A percentile compares a stretch with the other conserved stretches of the same genome.
These are phyloP conservation scores for Eidolon dupreanum DNA, from an alignment of 2,797 vertebrate genomes.

Conservation along the genomic window DNA sequence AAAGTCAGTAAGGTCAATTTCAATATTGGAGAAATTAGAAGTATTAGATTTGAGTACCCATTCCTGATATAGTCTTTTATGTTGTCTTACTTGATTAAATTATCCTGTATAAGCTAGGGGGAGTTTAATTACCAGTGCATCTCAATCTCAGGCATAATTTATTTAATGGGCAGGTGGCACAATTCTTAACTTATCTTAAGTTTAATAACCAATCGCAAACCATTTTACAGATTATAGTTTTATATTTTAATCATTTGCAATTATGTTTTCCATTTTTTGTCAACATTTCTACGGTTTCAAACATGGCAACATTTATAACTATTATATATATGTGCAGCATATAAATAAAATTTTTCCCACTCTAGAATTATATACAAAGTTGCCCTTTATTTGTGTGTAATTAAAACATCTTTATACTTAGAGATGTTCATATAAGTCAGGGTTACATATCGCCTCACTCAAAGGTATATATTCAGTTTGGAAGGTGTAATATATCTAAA, in stretches of 20 bases:
- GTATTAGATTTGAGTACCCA: background rate
- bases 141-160: background rate
- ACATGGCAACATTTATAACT: background rate
- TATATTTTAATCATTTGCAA: background rate
- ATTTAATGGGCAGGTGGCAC: background rate
- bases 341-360: background rate
- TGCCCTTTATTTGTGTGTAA: background rate
- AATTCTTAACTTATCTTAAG: background rate
- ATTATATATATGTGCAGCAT: background rate
- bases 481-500: background rate
- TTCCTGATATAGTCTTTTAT: background rate
- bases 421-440: background rate
- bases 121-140: background rate
- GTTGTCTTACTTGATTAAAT: background rate
- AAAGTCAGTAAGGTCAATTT: background rate
- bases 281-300: background rate
- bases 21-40: background rate
- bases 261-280: background rate
- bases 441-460: background rate
- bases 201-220: background rate
- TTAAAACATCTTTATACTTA: background rate
- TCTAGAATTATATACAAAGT: background rate
- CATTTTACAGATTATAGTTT: background rate
- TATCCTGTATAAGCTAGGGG: background rate
- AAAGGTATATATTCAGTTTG: background rate